These are phyloP conservation scores for Scaptomyza graminum DNA, from an alignment of 1,140 invertebrate genomes.

Conservation along the genomic window DNA sequence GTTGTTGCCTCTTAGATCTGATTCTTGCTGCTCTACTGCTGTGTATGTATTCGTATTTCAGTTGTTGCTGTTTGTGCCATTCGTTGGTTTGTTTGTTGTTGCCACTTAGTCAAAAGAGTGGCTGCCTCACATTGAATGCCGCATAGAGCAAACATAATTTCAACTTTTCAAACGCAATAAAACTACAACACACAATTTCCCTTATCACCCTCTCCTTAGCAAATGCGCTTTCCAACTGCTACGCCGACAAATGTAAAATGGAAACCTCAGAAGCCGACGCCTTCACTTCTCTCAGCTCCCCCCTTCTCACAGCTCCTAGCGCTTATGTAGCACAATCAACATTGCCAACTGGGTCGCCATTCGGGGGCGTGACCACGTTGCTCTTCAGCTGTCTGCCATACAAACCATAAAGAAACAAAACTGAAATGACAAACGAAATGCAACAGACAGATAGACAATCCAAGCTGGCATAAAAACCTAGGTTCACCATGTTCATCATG, in stretches of 20 bases:
- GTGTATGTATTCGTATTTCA: conserved; percentile 23
- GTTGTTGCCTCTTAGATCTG: too few species aligned
- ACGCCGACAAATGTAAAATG: conserved; percentile 16
- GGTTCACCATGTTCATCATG: not conserved
- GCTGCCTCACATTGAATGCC: conserved; percentile 44
- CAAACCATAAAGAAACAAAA: conserved; percentile 12
- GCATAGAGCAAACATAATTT: conserved; percentile 74
- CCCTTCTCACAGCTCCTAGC: not conserved
- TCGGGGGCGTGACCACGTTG: conserved; percentile 5
- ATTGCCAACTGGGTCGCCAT: conserved; percentile 45
- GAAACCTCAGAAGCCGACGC: conserved; percentile 24
- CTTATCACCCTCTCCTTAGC: not conserved
- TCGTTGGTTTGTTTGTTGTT: conserved; percentile 19
- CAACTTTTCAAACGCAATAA: conserved; percentile 66
- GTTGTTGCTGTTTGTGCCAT: conserved; percentile 40
- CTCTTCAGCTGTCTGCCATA: conserved; percentile 20
- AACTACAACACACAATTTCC: conserved; percentile 42
- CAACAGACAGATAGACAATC: not conserved
- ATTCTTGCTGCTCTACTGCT: too few species aligned
- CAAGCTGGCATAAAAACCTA: not conserved
- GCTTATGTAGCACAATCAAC: conserved; percentile 48
- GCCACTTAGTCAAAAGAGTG: conserved; percentile 38
- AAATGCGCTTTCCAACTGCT: not conserved
- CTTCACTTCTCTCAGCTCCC: not conserved
- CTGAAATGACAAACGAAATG: conserved; percentile 11